Base-by-base conservation (phyloP, 1,140 invertebrate species). In the Meteorus sp. region DNA sequence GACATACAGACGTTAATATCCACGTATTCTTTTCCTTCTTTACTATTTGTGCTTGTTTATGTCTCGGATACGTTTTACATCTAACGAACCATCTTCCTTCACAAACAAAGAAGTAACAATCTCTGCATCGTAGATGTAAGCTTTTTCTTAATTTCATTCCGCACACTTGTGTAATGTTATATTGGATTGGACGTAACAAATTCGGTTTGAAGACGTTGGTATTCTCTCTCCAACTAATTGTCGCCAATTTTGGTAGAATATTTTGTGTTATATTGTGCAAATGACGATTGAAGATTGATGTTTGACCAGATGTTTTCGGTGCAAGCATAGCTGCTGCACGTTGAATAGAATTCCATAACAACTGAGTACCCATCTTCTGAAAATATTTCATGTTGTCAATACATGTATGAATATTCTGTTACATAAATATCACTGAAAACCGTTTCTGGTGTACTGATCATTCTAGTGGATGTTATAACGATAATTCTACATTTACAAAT, bases 21-120 rank as follows among this genome's bases (percentile, higher is more conserved):
- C 87, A 91, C 27, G 83, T 86, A 63, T 86, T 86, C 61, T 82
- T 82, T 33, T 85, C 84, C 59, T 86, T 60, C 37, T 62, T 63
- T 0, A 85, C 80, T 76, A 85, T 87, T 20, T 85, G 76, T 82
- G 86, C 87, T 79, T 93, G 91, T 69, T 93, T 94, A 67, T 94
- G 92, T 54, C 91, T 81, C 9, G 85, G 85, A 74, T 89, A 84
- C 13, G 85, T 87, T 63, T 85, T 85, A 67, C 91, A 94, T 54
- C 90, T 84, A 27, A 91, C 85, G 76, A 87, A 88, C 60, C 86
- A 69, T 43, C 89, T 78, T 59, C 88, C 83, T 70, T 92, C 82
- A 50, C 86, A 75, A 33, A 81, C 79, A 23, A 89, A 85, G 70
- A 90, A 85, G 67, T 89, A 92, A 70, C 92, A 94, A 66, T 89